phyloP scores from a whole-genome alignment of 2,888 invertebrate genomes.

The Melanchra persicariae region DNA sequence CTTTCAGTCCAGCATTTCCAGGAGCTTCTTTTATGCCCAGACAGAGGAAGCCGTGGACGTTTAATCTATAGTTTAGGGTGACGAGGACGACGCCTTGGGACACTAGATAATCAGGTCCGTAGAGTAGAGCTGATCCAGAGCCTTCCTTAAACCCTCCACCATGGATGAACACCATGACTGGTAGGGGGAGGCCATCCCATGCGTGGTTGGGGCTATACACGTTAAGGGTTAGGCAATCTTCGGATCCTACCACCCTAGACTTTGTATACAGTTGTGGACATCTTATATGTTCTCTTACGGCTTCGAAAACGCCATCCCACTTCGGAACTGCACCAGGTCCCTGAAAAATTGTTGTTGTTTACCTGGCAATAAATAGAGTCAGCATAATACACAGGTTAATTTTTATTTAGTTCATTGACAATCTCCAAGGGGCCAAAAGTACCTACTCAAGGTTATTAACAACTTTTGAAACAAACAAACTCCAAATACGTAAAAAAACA shows the following conservation, averaged over 20 bases:
- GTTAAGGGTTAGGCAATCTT: slow-evolving; percentile 65
- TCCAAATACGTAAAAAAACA: no score
- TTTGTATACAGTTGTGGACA: slow-evolving; percentile 26
- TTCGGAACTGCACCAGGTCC: slow-evolving; percentile 33
- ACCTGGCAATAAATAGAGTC: neutral
- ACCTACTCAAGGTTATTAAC: no score
- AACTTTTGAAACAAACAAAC: no score
- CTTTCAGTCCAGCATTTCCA: slow-evolving; percentile 73
- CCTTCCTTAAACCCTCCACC: slow-evolving; percentile 69
- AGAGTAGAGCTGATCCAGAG: slow-evolving; percentile 26
- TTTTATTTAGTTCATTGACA: no score
- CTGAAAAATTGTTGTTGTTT: slow-evolving; percentile 25
- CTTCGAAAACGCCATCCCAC: slow-evolving; percentile 43
- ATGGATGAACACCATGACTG: slow-evolving; percentile 71
- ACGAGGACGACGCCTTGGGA: slow-evolving; percentile 31
- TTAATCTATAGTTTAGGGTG: slow-evolving; percentile 71
- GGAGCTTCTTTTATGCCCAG: slow-evolving; percentile 72
- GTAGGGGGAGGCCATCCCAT: slow-evolving; percentile 27
- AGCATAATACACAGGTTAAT: no score
- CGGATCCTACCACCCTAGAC: slow-evolving; percentile 11
- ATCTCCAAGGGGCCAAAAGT: no score
- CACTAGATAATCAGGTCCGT: slow-evolving; percentile 42
- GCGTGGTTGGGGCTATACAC: slow-evolving; percentile 59
- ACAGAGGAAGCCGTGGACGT: slow-evolving; percentile 70
- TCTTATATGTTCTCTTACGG: slow-evolving; percentile 30